A percentile compares a stretch with the other conserved stretches of the same genome.
Evolutionary conservation across 2,888 invertebrate species (phyloP).

Genomic region (Cantharis flavilabris): DNA sequence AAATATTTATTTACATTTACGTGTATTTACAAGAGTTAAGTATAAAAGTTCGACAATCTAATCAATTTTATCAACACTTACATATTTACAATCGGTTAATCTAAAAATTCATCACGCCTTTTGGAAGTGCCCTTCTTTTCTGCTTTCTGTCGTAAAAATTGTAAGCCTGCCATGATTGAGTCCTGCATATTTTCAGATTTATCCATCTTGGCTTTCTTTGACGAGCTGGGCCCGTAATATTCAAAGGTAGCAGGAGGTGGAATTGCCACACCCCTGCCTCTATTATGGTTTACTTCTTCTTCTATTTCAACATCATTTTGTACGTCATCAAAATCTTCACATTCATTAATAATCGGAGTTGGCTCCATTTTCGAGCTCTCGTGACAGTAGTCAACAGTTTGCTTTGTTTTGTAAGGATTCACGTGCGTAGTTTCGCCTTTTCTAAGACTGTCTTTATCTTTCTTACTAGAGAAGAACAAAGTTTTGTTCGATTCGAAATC

Average conservation of each 20-base stretch:
- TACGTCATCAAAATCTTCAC: conserved; percentile 34
- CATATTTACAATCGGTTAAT: conserved; percentile 5
- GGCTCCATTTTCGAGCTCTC: conserved; percentile 21
- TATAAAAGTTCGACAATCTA: not conserved
- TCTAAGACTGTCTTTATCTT: conserved; percentile 11
- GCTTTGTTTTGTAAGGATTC: conserved; percentile 12
- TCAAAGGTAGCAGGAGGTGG: conserved; percentile 70
- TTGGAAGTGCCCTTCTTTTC: conserved; percentile 51
- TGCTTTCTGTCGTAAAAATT: conserved; percentile 59
- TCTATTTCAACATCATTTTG: conserved; percentile 24
- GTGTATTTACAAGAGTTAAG: not conserved
- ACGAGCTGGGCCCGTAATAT: conserved; percentile 61
- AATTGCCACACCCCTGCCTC: conserved; percentile 59
- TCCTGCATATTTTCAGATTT: conserved; percentile 51
- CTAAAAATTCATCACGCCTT: conserved; percentile 34
- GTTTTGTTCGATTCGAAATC: conserved; percentile 36
- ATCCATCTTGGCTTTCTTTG: conserved; percentile 41
- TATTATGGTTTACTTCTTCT: conserved; percentile 12
- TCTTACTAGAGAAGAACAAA: conserved; percentile 48
- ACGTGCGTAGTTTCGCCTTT: conserved; percentile 5
- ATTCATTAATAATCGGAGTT: conserved; percentile 40
- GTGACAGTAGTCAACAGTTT: not conserved
- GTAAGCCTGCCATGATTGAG: conserved; percentile 61
- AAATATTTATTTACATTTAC: not conserved
- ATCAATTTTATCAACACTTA: not conserved